Conservation (phyloP, 2,888 invertebrate genomes). For the Leptopilina myrica region DNA sequence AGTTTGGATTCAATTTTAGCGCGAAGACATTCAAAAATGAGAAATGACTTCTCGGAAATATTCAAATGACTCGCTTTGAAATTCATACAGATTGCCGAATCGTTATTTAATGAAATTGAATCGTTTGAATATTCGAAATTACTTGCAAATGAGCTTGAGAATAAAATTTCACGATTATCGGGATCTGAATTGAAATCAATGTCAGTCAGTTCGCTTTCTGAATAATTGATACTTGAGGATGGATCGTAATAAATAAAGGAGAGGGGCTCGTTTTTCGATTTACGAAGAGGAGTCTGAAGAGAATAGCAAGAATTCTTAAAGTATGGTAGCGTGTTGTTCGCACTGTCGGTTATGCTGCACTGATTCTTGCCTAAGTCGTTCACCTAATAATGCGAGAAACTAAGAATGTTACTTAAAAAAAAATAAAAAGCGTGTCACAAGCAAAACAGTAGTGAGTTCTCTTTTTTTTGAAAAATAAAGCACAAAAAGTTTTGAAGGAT, state of each 20-base stretch:
- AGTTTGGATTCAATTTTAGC: conserved; percentile 60
- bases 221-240: conserved; percentile 58
- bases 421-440: conserved; percentile 36
- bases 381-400: conserved; percentile 62
- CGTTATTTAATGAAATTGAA: conserved; percentile 41
- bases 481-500: conserved; percentile 31
- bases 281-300: conserved; percentile 50
- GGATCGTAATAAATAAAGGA: conserved; percentile 67
- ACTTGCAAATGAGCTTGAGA: conserved; percentile 12
- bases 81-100: conserved; percentile 68
- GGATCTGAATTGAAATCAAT: conserved; percentile 20
- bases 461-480: conserved; percentile 1
- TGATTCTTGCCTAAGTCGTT: conserved; percentile 65
- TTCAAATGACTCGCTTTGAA: conserved; percentile 52
- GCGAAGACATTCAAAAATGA: conserved; percentile 49
- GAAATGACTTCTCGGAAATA: conserved; percentile 56
- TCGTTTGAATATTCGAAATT: conserved; percentile 55
- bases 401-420: conserved; percentile 41
- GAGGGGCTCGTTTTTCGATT: conserved; percentile 54
- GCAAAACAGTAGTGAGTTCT: conserved; percentile 1
- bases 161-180: background rate
- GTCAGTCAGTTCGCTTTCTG: conserved; percentile 8
- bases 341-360: conserved; percentile 62
- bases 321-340: conserved; percentile 58
- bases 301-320: conserved; percentile 56